Evolutionary conservation across 2,888 invertebrate genomes (phyloP).

Genomic region (Caenorhabditis sulstoni): DNA sequence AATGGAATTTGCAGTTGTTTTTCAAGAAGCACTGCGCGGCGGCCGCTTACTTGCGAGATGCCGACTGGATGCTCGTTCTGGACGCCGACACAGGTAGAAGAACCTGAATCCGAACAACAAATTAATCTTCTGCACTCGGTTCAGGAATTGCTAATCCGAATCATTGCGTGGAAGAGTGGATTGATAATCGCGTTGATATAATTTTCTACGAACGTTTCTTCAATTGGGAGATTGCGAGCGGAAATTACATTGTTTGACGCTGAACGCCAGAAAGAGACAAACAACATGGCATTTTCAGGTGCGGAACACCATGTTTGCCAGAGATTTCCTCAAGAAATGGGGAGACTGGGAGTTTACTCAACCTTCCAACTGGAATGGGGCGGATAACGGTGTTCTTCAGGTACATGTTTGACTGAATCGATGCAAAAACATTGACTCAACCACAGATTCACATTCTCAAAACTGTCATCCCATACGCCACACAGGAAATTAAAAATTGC

Average conservation of each 20-base stretch:
- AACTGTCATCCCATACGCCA: constrained; percentile 71
- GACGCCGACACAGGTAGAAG: constrained; percentile 77
- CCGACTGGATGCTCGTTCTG: constrained; percentile 80
- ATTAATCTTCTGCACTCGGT: constrained; percentile 13
- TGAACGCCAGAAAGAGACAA: not conserved
- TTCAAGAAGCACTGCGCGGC: constrained; percentile 80
- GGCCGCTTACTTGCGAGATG: constrained; percentile 75
- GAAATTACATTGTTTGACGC: constrained; percentile 76
- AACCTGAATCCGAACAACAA: not conserved
- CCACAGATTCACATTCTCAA: constrained; percentile 75
- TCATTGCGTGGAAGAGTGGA: constrained; percentile 80
- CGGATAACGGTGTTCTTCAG: constrained; percentile 78
- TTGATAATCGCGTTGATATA: constrained; percentile 77
- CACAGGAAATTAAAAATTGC: constrained; percentile 70
- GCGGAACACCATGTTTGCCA: constrained; percentile 65
- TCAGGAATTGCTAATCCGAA: constrained; percentile 79
- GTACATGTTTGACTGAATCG: constrained; percentile 23
- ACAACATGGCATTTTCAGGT: constrained; percentile 54
- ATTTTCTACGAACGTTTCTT: constrained; percentile 80
- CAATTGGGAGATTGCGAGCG: constrained; percentile 80
- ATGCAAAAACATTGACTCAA: not conserved
- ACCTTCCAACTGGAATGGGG: constrained; percentile 74
- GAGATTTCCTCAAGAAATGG: constrained; percentile 68
- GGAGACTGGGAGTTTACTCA: constrained; percentile 73
- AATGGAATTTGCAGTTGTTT: constrained; percentile 69